Conservation (phyloP, 2,797 vertebrate species). For the Microhierax caerulescens region DNA sequence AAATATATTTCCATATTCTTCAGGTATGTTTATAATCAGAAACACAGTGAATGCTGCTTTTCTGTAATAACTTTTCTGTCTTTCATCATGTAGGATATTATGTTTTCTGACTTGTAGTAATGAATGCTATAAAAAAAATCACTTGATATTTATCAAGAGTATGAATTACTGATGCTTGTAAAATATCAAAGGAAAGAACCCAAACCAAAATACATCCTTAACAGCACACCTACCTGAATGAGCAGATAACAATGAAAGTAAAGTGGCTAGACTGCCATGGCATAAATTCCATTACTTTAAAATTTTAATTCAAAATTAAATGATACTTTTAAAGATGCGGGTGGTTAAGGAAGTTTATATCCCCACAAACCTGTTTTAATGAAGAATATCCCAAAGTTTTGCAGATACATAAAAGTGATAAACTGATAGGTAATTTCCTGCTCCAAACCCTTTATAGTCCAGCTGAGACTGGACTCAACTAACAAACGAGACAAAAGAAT, state of each 20-base stretch:
- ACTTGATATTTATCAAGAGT: not conserved
- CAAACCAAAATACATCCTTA: not conserved
- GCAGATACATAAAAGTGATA: not conserved
- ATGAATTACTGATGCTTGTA: not conserved
- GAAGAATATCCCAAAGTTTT: not conserved
- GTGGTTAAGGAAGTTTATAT: not conserved
- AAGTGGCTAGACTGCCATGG: not conserved
- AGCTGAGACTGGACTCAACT: not conserved
- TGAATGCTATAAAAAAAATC: not conserved
- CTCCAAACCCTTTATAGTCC: not conserved
- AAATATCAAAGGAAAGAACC: not conserved
- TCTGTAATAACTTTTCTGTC: not conserved
- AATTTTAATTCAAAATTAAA: not conserved
- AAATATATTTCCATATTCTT: not conserved
- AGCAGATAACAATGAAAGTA: not conserved
- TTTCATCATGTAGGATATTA: not conserved
- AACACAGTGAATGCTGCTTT: not conserved
- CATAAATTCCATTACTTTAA: not conserved
- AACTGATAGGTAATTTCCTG: not conserved
- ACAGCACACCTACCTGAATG: not conserved
- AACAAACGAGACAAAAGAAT: not conserved
- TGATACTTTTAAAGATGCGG: not conserved
- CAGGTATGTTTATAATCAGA: not conserved
- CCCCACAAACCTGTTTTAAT: not conserved
- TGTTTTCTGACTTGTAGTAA: not conserved